Conservation (phyloP, 2,797 vertebrate species). For the Syngnathus rostellatus region DNA sequence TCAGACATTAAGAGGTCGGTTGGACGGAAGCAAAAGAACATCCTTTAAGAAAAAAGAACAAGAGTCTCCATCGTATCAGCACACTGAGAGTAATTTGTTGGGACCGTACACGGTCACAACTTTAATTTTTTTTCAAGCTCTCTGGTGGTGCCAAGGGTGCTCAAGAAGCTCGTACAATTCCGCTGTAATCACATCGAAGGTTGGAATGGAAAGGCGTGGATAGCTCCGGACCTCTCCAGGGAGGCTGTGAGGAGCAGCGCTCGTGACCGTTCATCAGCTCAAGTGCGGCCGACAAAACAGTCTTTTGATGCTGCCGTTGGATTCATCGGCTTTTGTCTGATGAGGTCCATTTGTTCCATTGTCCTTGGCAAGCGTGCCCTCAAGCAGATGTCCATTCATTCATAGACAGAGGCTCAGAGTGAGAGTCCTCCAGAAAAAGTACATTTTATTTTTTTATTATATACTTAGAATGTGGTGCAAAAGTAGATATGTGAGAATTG, state of each 20-base stretch:
- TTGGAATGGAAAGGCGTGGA: constrained; percentile 35
- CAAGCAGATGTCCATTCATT: not conserved
- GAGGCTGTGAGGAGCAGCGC: constrained; percentile 24
- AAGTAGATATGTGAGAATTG: constrained; percentile 24
- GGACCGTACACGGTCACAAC: constrained; percentile 18
- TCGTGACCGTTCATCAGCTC: constrained; percentile 52
- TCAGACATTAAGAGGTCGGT: constrained; percentile 3
- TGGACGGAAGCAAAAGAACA: constrained; percentile 10
- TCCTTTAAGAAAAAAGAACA: constrained; percentile 15
- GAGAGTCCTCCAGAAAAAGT: not conserved
- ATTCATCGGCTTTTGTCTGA: constrained; percentile 49
- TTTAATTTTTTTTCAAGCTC: constrained; percentile 39
- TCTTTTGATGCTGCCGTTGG: constrained; percentile 41
- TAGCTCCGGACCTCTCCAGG: constrained; percentile 49
- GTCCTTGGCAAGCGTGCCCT: constrained; percentile 10
- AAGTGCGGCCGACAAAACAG: constrained; percentile 27
- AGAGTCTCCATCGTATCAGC: constrained; percentile 18
- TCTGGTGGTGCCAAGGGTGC: constrained; percentile 41
- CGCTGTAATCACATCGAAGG: constrained; percentile 57
- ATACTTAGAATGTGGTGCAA: constrained; percentile 18
- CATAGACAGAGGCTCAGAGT: not conserved
- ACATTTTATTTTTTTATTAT: not conserved
- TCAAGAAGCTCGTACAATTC: constrained; percentile 42
- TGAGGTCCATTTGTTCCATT: constrained; percentile 48
- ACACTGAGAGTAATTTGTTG: constrained; percentile 18